phyloP scores from a whole-genome alignment of 2,113 vertebrate genomes.

The Chlorodrepanis virens region DNA sequence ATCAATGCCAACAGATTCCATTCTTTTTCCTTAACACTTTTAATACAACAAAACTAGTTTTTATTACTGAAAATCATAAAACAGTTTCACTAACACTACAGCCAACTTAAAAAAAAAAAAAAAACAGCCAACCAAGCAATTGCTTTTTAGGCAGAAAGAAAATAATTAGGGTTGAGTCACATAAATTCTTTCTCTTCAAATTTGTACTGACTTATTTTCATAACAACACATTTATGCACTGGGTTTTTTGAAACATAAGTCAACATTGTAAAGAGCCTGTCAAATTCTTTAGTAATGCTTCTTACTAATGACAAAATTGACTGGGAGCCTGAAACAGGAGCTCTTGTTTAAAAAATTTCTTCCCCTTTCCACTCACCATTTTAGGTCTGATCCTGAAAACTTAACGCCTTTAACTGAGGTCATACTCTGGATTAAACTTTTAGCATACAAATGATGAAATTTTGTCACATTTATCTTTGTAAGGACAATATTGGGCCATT shows the following conservation, averaged over 20 bases:
- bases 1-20: background rate
- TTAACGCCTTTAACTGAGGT: background rate
- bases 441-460: background rate
- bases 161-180: background rate
- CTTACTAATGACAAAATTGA: background rate
- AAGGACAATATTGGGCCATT: background rate
- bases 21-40: background rate
- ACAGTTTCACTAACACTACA: background rate
- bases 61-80: background rate
- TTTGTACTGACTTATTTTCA: background rate
- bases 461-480: background rate
- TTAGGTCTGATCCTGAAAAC: background rate
- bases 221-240: background rate
- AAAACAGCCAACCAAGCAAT: background rate
- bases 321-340: background rate
- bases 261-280: background rate
- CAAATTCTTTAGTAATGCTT: background rate
- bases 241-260: background rate
- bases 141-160: background rate
- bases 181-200: background rate
- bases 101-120: background rate
- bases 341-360: background rate
- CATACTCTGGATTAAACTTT: background rate
- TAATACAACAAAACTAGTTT: background rate
- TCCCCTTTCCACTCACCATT: background rate